A percentile compares a stretch with the other conserved stretches of the same genome.
Evolutionary conservation across 2,888 invertebrate species (phyloP).

Genomic region (Rhaphigaster nebulosa): DNA sequence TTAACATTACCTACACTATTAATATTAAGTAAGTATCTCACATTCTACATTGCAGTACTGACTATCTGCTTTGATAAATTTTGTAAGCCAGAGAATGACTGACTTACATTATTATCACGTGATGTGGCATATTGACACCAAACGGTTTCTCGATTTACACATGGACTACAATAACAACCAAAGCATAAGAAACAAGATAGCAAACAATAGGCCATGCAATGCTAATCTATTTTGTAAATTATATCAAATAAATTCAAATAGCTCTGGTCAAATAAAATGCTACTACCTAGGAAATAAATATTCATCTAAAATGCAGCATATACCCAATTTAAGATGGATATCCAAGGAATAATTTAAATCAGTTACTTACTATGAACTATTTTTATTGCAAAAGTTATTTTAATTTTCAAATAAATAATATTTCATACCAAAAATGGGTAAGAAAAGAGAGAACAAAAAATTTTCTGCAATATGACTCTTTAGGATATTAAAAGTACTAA

Average conservation of each 20-base stretch:
- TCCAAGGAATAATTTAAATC: neutral
- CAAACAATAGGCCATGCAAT: neutral
- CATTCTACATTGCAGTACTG: no score
- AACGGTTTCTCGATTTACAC: neutral
- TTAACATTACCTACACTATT: neutral
- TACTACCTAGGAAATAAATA: neutral
- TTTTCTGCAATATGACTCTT: neutral
- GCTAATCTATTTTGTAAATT: neutral
- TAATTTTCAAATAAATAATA: neutral
- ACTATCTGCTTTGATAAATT: neutral
- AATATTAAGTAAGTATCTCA: no score
- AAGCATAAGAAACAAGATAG: neutral
- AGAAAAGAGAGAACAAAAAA: neutral
- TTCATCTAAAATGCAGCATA: neutral
- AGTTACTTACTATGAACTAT: neutral
- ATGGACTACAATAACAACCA: neutral
- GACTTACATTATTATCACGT: neutral
- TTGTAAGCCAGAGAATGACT: neutral
- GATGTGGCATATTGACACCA: neutral
- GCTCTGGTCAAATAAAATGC: no score
- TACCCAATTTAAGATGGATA: neutral
- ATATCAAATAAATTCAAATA: no score
- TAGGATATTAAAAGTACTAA: no score
- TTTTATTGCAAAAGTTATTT: neutral
- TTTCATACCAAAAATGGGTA: neutral